Conservation (phyloP, 2,888 invertebrate species). For the Eupithecia dodoneata region DNA sequence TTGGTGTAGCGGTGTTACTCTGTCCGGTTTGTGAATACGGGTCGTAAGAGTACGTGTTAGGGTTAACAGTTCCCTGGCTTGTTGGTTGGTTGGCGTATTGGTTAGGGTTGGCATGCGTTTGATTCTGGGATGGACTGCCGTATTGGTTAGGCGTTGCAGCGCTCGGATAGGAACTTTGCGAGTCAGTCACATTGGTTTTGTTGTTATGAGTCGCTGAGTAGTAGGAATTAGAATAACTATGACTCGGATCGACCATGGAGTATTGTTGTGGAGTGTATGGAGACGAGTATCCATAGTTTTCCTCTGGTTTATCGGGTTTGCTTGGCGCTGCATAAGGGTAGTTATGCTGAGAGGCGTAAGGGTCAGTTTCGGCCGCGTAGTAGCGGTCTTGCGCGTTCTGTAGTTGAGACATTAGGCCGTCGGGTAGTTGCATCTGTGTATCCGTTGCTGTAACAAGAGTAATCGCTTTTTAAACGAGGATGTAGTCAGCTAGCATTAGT, state of each 20-base stretch:
- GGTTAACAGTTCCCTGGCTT: conserved; percentile 43
- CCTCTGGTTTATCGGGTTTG: conserved; percentile 66
- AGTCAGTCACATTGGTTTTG: conserved; percentile 64
- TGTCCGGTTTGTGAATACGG: conserved; percentile 44
- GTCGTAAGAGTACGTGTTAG: conserved; percentile 48
- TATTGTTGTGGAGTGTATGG: conserved; percentile 72
- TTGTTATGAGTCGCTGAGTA: conserved; percentile 68
- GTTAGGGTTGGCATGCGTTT: conserved; percentile 3
- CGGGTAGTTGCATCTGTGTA: conserved; percentile 68
- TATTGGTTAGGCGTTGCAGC: conserved; percentile 22
- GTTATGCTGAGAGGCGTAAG: conserved; percentile 57
- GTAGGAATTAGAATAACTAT: conserved; percentile 68
- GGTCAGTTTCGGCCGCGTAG: conserved; percentile 62
- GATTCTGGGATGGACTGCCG: conserved; percentile 5
- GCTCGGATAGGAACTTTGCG: conserved; percentile 54
- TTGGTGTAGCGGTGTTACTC: conserved; percentile 48
- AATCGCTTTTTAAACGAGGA: not conserved
- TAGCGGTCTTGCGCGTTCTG: conserved; percentile 67
- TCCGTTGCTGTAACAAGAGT: conserved; percentile 69
- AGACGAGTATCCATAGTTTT: conserved; percentile 63
- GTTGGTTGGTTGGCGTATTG: conserved; percentile 16
- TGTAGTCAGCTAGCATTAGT: not conserved
- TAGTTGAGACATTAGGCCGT: conserved; percentile 67
- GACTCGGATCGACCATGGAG: conserved; percentile 57
- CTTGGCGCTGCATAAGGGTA: conserved; percentile 58